These are phyloP conservation scores for Drosophila greeni DNA, from an alignment of 2,888 invertebrate species.

Conservation along the genomic window DNA sequence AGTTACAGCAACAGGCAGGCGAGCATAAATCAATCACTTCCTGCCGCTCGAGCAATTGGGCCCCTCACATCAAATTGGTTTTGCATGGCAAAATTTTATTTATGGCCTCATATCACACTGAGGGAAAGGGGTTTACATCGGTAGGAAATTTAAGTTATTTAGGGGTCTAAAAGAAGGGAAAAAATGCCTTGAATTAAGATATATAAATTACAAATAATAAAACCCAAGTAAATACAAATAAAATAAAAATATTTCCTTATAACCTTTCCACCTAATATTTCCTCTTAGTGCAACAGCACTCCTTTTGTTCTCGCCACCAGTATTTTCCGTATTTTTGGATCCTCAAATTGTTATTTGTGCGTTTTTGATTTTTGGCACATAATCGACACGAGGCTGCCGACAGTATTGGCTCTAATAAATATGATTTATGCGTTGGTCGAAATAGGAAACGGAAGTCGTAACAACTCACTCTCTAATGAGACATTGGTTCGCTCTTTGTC, in stretches of 20 bases:
- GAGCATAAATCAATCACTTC: constrained; percentile 70
- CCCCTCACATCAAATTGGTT: constrained; percentile 24
- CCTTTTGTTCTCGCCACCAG: constrained; percentile 10
- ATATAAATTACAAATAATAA: too few species aligned
- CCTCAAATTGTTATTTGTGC: constrained; percentile 55
- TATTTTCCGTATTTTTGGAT: constrained; percentile 13
- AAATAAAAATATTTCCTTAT: not conserved
- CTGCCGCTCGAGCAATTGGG: constrained; percentile 57
- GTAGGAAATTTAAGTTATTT: not conserved
- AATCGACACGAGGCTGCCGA: constrained; percentile 31
- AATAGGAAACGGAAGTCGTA: constrained; percentile 32
- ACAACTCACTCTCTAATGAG: constrained; percentile 40
- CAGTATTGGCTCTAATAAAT: constrained; percentile 58
- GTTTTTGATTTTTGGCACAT: constrained; percentile 49
- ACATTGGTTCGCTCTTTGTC: not conserved
- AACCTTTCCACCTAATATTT: not conserved
- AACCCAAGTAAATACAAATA: not conserved
- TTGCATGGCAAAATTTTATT: constrained; percentile 55
- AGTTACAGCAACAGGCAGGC: constrained; percentile 31
- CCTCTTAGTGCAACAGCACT: not conserved
- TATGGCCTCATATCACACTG: constrained; percentile 44
- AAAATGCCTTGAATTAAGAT: too few species aligned
- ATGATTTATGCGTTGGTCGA: constrained; percentile 58
- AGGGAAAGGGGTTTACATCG: not conserved
- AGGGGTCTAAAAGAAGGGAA: not conserved